Base-by-base conservation (phyloP, 2,113 vertebrate genomes). In the Orientallactaga bullata region DNA sequence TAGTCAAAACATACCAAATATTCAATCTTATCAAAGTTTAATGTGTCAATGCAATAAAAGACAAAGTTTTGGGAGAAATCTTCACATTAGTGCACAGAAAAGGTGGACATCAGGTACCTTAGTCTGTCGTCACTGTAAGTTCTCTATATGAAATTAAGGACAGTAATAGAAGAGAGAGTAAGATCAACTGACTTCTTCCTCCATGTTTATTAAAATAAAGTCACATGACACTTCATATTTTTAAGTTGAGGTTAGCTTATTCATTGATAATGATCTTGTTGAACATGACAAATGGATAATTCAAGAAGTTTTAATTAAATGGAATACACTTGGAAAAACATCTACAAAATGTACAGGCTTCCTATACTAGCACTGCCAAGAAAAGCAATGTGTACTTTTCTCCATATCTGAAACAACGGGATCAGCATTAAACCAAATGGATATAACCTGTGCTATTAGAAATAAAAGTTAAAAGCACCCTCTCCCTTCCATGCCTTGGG, bases 381-480 rank as follows among this genome's bases (percentile, higher is more conserved):
- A 8, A 84, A 68, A 32, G 74, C 24, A 78, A 2, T n/a, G 6
- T n/a, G 58, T 39, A 16, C 0, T 74, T 84, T 93, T 73, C 16
- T 83, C n/a, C 51, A 74, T 55, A 74, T 7, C 10, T 61, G 26
- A 81, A 93, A 76, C 23, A 71, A 65, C 28, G 32, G 24, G 15
- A 63, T 3, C 66, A n/a, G 5, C 15, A 88, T 80, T 84, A 65
- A 63, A 71, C 42, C 84, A 72, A 78, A 39, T 20, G 24, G 47
- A 95, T 77, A 28, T 51, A 83, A 84, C 42, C 30, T 87, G 32
- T 89, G 35, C 32, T 86, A 12, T 84, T 80, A 87, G 26, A 84
- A 95, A 85, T 89, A 77, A 77, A 94, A 65, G 26, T 81, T 85
- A 89, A 73, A 55, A 55, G 55, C 55, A 55, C 12, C 55, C 55